phyloP scores from a whole-genome alignment of 2,113 vertebrate genomes.

The Polypterus bichir region DNA sequence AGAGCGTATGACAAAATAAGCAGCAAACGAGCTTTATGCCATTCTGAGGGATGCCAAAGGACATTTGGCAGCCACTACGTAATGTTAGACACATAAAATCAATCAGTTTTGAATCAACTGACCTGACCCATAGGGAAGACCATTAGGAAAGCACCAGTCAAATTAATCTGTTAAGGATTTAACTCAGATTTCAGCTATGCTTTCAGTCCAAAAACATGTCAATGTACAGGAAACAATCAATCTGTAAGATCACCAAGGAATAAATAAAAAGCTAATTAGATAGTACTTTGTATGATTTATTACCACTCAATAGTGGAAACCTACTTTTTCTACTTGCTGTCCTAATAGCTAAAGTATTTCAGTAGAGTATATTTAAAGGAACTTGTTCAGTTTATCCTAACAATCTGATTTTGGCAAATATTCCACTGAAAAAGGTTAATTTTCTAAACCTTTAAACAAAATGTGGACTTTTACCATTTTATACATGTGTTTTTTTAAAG shows the following conservation, averaged over 20 bases:
- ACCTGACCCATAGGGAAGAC: constrained; percentile 15
- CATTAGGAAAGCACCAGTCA: constrained; percentile 12
- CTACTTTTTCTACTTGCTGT: background rate
- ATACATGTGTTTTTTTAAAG: too few relatives aligned
- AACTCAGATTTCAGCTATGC: background rate
- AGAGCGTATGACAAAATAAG: constrained; percentile 15
- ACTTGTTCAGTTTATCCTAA: too few relatives aligned
- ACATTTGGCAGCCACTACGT: constrained; percentile 3
- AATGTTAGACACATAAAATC: constrained; percentile 10
- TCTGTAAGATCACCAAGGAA: constrained; percentile 29
- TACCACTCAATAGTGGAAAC: constrained; percentile 20
- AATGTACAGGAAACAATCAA: constrained; percentile 31
- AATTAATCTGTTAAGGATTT: background rate
- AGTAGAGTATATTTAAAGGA: too few relatives aligned
- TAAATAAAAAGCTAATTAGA: constrained; percentile 52
- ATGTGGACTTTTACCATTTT: too few relatives aligned
- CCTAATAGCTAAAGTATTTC: background rate
- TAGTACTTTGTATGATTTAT: constrained; percentile 34
- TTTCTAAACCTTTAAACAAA: too few relatives aligned
- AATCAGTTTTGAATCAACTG: constrained; percentile 6
- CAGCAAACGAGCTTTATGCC: background rate
- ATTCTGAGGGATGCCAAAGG: constrained; percentile 14
- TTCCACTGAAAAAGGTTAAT: too few relatives aligned
- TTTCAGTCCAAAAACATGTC: constrained; percentile 19
- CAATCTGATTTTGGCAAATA: too few relatives aligned